Conservation (phyloP, 2,797 vertebrate genomes). For the Melopsittacus undulatus region DNA sequence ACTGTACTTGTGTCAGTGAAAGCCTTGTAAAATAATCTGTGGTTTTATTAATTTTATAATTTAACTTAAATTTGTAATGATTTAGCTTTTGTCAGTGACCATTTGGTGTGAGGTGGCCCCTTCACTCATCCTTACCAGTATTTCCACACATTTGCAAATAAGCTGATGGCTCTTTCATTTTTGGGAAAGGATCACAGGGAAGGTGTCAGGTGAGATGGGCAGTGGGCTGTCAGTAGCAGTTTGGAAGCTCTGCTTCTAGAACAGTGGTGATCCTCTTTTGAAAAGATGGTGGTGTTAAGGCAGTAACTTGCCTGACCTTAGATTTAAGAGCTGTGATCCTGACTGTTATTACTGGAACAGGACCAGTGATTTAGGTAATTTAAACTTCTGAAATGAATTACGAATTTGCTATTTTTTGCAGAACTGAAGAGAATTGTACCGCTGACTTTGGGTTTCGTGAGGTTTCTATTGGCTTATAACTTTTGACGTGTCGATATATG, state of each 20-base stretch:
- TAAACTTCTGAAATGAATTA: neutral
- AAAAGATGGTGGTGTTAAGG: neutral
- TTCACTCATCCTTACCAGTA: neutral
- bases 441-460: neutral
- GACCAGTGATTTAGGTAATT: neutral
- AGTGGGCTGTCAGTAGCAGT: neutral
- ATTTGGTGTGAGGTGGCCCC: neutral
- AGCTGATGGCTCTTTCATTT: neutral
- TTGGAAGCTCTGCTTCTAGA: neutral
- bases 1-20: neutral
- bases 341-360: neutral
- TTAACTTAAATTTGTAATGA: neutral
- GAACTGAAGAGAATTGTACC: neutral
- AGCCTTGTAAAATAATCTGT: neutral
- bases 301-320: neutral
- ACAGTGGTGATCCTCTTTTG: neutral
- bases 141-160: neutral
- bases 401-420: neutral
- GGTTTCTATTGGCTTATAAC: neutral
- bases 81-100: neutral
- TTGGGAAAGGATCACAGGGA: neutral
- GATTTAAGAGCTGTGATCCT: neutral
- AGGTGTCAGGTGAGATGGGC: neutral
- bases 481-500: accelerated
- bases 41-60: neutral